phyloP scores from a whole-genome alignment of 2,797 vertebrate genomes.

The Nothura maculosa region DNA sequence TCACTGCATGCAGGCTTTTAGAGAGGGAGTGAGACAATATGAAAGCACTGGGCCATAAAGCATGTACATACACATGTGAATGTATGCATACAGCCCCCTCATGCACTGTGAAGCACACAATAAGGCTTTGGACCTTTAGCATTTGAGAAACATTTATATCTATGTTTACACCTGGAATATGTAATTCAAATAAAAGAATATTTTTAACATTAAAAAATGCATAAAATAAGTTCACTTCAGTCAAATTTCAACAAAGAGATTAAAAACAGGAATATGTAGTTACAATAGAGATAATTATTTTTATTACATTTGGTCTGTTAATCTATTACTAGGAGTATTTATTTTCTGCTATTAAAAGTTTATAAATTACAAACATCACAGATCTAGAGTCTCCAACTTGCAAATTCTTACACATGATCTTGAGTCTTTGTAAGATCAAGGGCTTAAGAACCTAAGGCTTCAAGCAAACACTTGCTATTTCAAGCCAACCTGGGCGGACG shows the following conservation, averaged over 20 bases:
- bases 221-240: not conserved
- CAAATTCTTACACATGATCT: not conserved
- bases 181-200: not conserved
- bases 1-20: not conserved
- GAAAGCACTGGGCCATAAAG: not conserved
- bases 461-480: not conserved
- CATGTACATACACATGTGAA: rapidly evolving
- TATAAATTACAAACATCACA: not conserved
- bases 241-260: not conserved
- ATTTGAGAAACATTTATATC: not conserved
- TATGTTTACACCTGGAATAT: not conserved
- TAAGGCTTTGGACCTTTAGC: not conserved
- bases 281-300: not conserved
- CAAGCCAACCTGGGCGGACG: constrained; percentile 11
- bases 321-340: not conserved
- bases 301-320: not conserved
- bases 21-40: rapidly evolving
- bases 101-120: not conserved
- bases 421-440: not conserved
- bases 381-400: not conserved
- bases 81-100: not conserved
- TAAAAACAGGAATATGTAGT: not conserved
- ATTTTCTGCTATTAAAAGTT: not conserved
- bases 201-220: not conserved
- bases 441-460: not conserved